These are phyloP conservation scores for Peromyscus attwateri DNA, from an alignment of 2,797 vertebrate species.

Conservation along the genomic window DNA sequence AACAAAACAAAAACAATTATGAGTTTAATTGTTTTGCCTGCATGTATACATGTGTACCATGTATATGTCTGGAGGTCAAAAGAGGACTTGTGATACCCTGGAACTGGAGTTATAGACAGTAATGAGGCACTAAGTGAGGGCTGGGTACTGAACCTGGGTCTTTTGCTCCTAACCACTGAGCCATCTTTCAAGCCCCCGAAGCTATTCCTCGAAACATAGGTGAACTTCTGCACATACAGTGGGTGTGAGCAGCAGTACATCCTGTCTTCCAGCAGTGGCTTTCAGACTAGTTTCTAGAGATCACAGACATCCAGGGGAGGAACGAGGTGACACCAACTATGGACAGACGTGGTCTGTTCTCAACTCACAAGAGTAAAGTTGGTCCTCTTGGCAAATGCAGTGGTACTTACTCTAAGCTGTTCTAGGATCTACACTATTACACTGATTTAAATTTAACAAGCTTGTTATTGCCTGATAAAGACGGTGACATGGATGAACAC, in stretches of 20 bases:
- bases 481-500: background rate
- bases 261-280: background rate
- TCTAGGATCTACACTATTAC: conserved; percentile 13
- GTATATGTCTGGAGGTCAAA: background rate
- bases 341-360: background rate
- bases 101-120: background rate
- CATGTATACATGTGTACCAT: background rate
- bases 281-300: background rate
- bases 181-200: background rate
- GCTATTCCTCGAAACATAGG: no score
- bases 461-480: background rate
- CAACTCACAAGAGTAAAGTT: background rate
- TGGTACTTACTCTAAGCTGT: conserved; percentile 1
- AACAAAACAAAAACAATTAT: background rate
- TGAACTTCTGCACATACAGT: background rate
- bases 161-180: background rate
- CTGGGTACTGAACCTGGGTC: background rate
- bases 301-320: background rate
- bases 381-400: conserved; percentile 7
- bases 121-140: background rate
- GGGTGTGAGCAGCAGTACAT: background rate
- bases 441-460: background rate
- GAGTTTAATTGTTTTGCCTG: background rate
- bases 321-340: conserved; percentile 25
- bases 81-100: background rate